phyloP scores from a whole-genome alignment of 2,888 invertebrate genomes.

The Cheilosia vulpina region DNA sequence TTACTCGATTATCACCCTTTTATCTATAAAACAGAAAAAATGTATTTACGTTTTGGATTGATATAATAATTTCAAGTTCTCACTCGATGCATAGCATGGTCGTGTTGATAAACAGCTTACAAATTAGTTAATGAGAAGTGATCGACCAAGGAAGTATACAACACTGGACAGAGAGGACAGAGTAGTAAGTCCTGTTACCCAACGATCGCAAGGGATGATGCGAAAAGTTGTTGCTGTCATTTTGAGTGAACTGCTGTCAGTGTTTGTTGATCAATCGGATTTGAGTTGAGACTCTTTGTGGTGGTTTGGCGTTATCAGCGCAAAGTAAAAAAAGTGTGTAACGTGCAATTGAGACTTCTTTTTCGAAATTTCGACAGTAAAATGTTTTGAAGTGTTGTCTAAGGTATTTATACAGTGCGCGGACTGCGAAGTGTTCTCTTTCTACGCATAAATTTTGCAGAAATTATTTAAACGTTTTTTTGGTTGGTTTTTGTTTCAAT shows the following conservation, averaged over 20 bases:
- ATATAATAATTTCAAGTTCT: slow-evolving; percentile 43
- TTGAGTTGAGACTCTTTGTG: slow-evolving; percentile 38
- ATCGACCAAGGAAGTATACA: slow-evolving; percentile 43
- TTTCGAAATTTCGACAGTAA: background rate
- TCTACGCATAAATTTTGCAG: slow-evolving; percentile 5
- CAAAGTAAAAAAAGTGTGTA: slow-evolving; percentile 29
- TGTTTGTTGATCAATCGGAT: slow-evolving; percentile 58
- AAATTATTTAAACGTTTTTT: slow-evolving; percentile 2
- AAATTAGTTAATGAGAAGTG: slow-evolving; percentile 46
- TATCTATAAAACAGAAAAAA: slow-evolving; percentile 45
- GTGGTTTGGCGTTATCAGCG: slow-evolving; percentile 50
- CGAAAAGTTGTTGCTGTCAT: slow-evolving; percentile 23
- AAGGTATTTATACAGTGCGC: slow-evolving; percentile 1
- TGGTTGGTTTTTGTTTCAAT: background rate
- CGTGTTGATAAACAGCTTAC: slow-evolving; percentile 34
- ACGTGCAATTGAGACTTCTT: slow-evolving; percentile 17
- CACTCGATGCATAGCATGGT: slow-evolving; percentile 19
- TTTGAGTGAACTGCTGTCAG: slow-evolving; percentile 17
- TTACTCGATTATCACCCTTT: slow-evolving; percentile 60
- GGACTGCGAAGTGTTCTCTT: slow-evolving; percentile 23
- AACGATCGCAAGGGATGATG: slow-evolving; percentile 60
- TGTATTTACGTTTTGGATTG: slow-evolving; percentile 38
- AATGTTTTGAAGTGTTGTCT: slow-evolving; percentile 22
- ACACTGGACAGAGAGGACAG: slow-evolving; percentile 3
- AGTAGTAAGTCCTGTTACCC: slow-evolving; percentile 9